Evolutionary conservation across 2,797 vertebrate species (phyloP).

Genomic region (Leptodactylus fallax): DNA sequence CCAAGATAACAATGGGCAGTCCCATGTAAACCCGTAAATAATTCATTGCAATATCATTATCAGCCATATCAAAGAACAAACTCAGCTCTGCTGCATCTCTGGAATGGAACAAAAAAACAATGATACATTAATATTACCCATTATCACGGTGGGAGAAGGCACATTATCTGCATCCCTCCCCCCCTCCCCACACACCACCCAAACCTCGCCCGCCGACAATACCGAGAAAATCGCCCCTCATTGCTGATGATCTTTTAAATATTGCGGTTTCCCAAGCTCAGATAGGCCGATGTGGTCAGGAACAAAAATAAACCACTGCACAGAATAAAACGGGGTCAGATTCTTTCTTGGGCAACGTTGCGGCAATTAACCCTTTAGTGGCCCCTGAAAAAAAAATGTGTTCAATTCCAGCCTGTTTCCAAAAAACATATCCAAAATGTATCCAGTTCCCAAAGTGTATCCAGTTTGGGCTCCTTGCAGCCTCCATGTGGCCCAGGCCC

Average conservation of each 20-base stretch:
- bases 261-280: not conserved
- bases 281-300: not conserved
- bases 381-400: not conserved
- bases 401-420: not conserved
- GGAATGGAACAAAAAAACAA: not conserved
- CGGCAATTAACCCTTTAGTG: not conserved
- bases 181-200: not conserved
- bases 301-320: slow-evolving; percentile 7
- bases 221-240: not conserved
- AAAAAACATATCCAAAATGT: not conserved
- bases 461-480: not conserved
- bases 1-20: not conserved
- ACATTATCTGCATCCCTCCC: not conserved
- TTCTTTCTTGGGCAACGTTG: not conserved
- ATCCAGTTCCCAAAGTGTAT: not conserved
- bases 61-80: not conserved
- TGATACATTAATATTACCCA: not conserved
- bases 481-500: not conserved
- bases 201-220: not conserved
- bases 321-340: not conserved
- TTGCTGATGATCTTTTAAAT: not conserved
- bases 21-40: not conserved
- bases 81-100: not conserved
- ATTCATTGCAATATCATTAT: not conserved
- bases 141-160: not conserved